Conservation (phyloP, 2,113 vertebrate species). For the Choloepus hoffmanni region DNA sequence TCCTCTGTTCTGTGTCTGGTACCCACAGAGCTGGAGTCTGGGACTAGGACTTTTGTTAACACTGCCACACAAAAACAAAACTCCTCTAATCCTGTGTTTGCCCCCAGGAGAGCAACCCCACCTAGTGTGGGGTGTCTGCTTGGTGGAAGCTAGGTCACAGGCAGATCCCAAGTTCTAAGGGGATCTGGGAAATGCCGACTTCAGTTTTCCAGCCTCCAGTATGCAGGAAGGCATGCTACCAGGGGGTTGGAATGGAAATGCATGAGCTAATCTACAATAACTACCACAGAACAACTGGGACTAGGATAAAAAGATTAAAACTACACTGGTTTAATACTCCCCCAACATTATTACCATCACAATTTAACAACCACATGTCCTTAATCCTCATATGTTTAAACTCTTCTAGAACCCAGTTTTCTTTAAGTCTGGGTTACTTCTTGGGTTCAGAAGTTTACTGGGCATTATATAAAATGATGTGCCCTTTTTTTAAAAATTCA, state of each 20-base stretch:
- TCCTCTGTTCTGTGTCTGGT: too few relatives aligned
- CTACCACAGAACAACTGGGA: neutral
- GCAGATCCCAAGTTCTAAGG: neutral
- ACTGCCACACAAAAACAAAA: neutral
- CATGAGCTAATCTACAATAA: rapidly evolving
- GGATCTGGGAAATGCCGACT: neutral
- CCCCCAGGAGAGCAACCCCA: neutral
- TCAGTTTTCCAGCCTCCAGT: neutral
- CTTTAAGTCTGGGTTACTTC: neutral
- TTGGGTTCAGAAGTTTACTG: neutral
- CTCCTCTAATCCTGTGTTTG: neutral
- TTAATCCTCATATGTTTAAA: neutral
- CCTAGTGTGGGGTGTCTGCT: neutral
- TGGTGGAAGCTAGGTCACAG: neutral
- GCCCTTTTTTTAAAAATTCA: neutral
- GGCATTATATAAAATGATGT: neutral
- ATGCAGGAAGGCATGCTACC: neutral
- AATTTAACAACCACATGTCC: neutral
- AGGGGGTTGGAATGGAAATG: neutral
- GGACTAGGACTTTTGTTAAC: neutral
- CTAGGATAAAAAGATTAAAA: neutral
- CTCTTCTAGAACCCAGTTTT: neutral
- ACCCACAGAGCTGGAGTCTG: neutral
- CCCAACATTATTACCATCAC: neutral
- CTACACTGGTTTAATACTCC: neutral